Base-by-base conservation (phyloP, 2,113 vertebrate genomes). In the Oenanthe melanoleuca region DNA sequence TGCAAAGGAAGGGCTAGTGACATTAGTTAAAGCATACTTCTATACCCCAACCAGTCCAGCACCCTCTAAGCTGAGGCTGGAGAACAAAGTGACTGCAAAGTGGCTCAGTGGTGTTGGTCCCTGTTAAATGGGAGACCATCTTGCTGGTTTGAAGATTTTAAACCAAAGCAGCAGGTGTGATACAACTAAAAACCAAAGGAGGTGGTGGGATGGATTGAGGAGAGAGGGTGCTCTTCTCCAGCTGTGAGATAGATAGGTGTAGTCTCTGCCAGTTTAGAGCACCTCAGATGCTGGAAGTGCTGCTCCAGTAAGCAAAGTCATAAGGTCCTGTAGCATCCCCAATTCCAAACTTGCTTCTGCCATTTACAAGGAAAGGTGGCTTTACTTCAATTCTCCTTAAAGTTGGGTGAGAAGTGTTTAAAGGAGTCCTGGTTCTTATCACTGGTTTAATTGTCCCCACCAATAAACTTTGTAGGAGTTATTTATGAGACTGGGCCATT, bases 141-240 rank as follows among this genome's bases (percentile, higher is more conserved):
- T 83, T 90, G 92, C 88, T 95, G 80, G 86, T 94, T 94, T 88
- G 65, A 93, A 86, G 75, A 64, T 37, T 77, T 80, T 71, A 55
- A 92, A 88, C 90, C 45, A 34, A 92, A 92, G 53, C 77, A 85
- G 83, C 73, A 77, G 71, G 24, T 89, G n/a, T 38, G 79, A 80
- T 73, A 34, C 34, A 93, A 49, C 31, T 73, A 9, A 88, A 93
- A 93, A 72, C 15, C 66, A 89, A 50, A 95, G 31, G 49, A 80
- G 67, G 59, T 40, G 11, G 59, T 33, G 64, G 52, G 31, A 86
- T n/a, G 64, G 37, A 47, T 18, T 42, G 57, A 38, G 47, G 9
- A 73, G 64, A 55, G 55, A 80, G 16, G 23, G 23, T 83, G 55
- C 25, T 82, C 38, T 77, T 88, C 64, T 74, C 71, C 82, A 84